These are phyloP conservation scores for Nyctibius grandis DNA, from an alignment of 2,797 vertebrate species.

Conservation along the genomic window DNA sequence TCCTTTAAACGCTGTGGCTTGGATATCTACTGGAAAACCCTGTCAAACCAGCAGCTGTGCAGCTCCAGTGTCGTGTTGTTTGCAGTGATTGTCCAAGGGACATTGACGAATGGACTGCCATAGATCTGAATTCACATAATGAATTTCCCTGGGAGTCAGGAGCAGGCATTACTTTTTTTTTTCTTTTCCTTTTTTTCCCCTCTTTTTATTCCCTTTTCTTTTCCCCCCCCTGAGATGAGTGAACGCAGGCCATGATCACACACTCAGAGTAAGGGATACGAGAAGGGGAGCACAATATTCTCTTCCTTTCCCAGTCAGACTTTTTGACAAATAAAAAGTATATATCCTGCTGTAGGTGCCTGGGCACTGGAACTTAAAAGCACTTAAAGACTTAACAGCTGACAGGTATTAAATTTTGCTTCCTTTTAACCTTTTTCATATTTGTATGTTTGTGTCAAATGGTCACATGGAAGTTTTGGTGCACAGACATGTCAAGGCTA, in stretches of 20 bases:
- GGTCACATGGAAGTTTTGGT: not conserved
- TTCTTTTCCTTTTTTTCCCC: too few relatives aligned
- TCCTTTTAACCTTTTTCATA: not conserved
- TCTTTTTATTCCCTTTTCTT: fast-evolving
- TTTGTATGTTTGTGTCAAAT: not conserved
- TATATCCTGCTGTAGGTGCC: fast-evolving
- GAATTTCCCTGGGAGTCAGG: not conserved
- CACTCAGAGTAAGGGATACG: not conserved
- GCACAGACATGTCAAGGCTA: not conserved
- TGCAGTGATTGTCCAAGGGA: not conserved
- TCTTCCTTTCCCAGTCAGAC: not conserved
- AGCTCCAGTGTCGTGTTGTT: not conserved
- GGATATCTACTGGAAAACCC: not conserved
- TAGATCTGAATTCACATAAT: not conserved
- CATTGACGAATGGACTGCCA: not conserved
- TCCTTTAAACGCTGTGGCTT: not conserved
- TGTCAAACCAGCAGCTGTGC: not conserved
- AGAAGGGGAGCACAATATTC: not conserved
- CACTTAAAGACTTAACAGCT: not conserved
- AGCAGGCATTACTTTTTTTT: not conserved
- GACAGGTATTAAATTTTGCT: not conserved
- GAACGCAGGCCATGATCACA: not conserved
- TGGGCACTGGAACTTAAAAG: not conserved
- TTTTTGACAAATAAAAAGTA: not conserved
- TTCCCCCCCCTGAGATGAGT: not conserved